A percentile compares a stretch with the other conserved stretches of the same genome.
phyloP scores from a whole-genome alignment of 2,113 vertebrate species.

The Phoenicopterus ruber region DNA sequence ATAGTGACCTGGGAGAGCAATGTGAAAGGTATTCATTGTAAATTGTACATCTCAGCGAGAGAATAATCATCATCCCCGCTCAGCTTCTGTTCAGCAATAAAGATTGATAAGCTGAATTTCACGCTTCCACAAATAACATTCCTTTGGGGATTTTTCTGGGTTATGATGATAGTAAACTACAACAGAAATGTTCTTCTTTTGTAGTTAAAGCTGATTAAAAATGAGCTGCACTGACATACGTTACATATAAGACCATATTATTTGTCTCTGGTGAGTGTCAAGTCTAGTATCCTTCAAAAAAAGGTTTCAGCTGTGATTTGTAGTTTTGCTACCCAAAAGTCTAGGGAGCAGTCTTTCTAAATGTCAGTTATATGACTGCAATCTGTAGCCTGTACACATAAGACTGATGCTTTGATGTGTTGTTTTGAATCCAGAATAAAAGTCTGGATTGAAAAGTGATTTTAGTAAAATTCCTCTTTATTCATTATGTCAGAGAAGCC shows the following conservation, averaged over 20 bases:
- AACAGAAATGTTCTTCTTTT: background rate
- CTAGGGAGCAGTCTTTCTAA: background rate
- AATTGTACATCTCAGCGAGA: background rate
- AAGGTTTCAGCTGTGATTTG: background rate
- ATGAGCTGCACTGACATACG: background rate
- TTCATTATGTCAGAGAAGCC: background rate
- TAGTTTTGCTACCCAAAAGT: background rate
- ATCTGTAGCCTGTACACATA: background rate
- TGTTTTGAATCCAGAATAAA: background rate
- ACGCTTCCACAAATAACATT: background rate
- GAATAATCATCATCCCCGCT: background rate
- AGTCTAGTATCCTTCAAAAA: background rate
- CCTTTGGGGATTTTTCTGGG: background rate
- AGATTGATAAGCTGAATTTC: background rate
- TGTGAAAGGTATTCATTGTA: background rate
- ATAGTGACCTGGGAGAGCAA: background rate
- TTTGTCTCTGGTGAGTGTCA: background rate
- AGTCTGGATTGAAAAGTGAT: background rate
- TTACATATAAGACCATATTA: background rate
- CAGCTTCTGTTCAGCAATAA: background rate
- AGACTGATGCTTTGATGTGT: background rate
- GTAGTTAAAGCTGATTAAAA: background rate
- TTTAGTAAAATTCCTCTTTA: background rate
- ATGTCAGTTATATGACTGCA: background rate
- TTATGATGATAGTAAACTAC: background rate